A percentile compares a stretch with the other conserved stretches of the same genome.
phyloP scores from a whole-genome alignment of 2,113 vertebrate species.

The Nettapus auritus region DNA sequence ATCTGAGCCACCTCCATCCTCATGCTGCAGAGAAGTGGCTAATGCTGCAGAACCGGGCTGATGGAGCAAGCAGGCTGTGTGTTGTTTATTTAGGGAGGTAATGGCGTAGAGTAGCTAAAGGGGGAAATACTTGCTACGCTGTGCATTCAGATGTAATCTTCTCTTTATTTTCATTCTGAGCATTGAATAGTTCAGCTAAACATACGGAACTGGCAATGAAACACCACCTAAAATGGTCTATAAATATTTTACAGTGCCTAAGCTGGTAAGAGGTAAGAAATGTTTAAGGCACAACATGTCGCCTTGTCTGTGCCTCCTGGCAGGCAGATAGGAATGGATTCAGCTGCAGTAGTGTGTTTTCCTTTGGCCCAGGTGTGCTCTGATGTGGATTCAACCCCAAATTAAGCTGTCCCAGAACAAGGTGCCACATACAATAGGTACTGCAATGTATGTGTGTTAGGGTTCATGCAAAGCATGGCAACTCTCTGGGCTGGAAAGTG shows the following conservation, averaged over 20 bases:
- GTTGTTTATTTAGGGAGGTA: conserved; percentile 20
- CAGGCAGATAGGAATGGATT: background rate
- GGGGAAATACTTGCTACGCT: background rate
- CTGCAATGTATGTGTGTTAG: background rate
- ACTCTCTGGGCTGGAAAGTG: background rate
- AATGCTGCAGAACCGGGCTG: background rate
- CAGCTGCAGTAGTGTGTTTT: background rate
- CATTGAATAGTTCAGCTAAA: conserved; percentile 36
- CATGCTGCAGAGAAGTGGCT: background rate
- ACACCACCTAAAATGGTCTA: background rate
- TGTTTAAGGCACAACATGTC: background rate
- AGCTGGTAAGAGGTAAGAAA: conserved; percentile 5
- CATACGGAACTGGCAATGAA: conserved; percentile 47
- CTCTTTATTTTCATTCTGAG: conserved; percentile 39
- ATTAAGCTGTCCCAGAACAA: background rate
- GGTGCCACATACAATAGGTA: background rate
- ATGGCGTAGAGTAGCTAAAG: background rate
- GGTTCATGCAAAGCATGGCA: background rate
- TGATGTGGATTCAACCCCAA: background rate
- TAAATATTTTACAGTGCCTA: conserved; percentile 46
- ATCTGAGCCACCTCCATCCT: background rate
- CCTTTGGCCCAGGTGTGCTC: background rate
- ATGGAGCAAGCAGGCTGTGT: background rate
- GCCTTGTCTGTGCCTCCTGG: conserved; percentile 1
- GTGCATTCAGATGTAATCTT: conserved; percentile 21